These are phyloP conservation scores for Eueides isabella DNA, from an alignment of 1,140 invertebrate species.

Conservation along the genomic window DNA sequence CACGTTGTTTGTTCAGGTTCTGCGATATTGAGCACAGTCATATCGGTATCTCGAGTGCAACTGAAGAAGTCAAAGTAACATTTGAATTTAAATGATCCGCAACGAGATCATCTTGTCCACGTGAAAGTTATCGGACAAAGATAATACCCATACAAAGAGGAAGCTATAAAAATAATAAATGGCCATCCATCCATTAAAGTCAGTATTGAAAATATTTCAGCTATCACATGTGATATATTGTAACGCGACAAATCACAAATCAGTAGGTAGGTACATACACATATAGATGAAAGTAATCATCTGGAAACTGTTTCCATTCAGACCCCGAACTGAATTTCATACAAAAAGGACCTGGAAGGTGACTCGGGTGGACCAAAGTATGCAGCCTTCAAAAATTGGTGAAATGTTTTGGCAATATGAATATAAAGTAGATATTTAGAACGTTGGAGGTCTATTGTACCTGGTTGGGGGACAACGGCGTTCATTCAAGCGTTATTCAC, in stretches of 20 bases:
- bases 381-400: not conserved
- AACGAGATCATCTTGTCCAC: not conserved
- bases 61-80: not conserved
- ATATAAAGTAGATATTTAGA: conserved; percentile 14
- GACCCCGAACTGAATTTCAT: conserved; percentile 70
- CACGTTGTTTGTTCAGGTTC: conserved; percentile 24
- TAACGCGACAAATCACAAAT: conserved; percentile 58
- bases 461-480: conserved; percentile 58
- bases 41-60: not conserved
- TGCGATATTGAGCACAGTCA: conserved; percentile 23
- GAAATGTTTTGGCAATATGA: conserved; percentile 17
- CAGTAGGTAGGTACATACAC: conserved; percentile 48
- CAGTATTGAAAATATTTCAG: not conserved
- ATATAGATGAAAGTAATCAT: conserved; percentile 60
- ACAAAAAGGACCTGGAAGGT: conserved; percentile 59
- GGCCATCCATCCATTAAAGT: not conserved
- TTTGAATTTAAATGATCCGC: not conserved
- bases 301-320: conserved; percentile 77
- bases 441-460: conserved; percentile 44
- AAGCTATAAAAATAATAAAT: conserved; percentile 13
- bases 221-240: conserved; percentile 28
- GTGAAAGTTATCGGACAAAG: not conserved
- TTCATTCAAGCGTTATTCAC: conserved; percentile 74
- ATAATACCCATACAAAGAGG: conserved; percentile 3
- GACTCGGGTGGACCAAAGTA: conserved; percentile 44